phyloP scores from a whole-genome alignment of 2,888 invertebrate genomes.

The Macaria notata region DNA sequence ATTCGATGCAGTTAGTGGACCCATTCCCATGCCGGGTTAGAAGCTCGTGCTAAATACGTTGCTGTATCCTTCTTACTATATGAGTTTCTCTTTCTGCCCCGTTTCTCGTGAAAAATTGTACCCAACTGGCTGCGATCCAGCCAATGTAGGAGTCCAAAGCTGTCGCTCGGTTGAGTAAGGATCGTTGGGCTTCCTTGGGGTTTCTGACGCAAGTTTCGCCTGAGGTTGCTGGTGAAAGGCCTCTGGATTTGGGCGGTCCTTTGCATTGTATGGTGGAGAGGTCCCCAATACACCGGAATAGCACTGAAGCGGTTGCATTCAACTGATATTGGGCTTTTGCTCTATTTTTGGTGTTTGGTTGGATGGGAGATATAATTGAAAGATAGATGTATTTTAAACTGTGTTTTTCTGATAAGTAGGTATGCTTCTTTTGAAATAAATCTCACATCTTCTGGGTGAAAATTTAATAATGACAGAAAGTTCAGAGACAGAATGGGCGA shows the following conservation, averaged over 20 bases:
- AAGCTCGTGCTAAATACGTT: conserved; percentile 7
- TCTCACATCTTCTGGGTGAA: no score
- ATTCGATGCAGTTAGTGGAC: no score
- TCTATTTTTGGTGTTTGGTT: no score
- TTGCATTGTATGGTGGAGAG: conserved; percentile 67
- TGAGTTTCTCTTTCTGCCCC: conserved; percentile 67
- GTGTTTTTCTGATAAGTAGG: no score
- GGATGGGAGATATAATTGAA: no score
- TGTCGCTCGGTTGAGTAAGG: conserved; percentile 65
- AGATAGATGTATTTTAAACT: no score
- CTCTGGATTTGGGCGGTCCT: conserved; percentile 52
- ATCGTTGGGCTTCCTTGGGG: conserved; percentile 58
- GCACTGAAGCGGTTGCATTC: conserved; percentile 62
- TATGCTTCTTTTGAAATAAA: no score
- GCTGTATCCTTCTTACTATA: conserved; percentile 53
- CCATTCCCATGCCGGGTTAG: conserved; percentile 11
- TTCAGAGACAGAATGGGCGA: no score
- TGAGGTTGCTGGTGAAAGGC: conserved; percentile 34
- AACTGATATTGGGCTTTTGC: conserved; percentile 17
- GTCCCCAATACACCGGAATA: conserved; percentile 78
- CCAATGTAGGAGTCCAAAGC: conserved; percentile 74
- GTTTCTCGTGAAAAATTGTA: conserved; percentile 66
- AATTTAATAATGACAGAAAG: no score
- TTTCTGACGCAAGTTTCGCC: conserved; percentile 61
- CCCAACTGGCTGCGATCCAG: conserved; percentile 72